Base-by-base conservation (phyloP, 2,113 vertebrate genomes). In the Gobio gobio region DNA sequence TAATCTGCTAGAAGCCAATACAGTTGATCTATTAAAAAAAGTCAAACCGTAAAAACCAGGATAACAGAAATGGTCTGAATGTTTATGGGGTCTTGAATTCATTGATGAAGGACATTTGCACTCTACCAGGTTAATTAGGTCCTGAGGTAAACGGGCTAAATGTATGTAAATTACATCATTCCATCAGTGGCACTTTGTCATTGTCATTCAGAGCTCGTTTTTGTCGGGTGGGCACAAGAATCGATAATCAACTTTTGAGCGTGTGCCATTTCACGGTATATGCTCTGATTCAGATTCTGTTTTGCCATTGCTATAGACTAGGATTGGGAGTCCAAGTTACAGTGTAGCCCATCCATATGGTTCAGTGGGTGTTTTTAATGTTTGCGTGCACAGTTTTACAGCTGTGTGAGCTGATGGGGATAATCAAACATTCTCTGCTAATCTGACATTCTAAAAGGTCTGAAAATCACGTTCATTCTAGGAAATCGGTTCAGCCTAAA, bases 121-220 rank as follows among this genome's bases (percentile, higher is more conserved):
- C 16, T 40, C 33, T 40, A 16, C 33, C 33, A 68, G 16, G 33
- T 68, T 68, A 40, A 68, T 10, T 68, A 40, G 33, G 16, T 33
- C 8, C 33, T 40, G 64, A 20, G 64, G 33, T 40, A 40, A 40
- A 68, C 20, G 33, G 36, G 29, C 29, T 68, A 18, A 68, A 36
- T 36, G 29, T 68, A 40, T 68, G 33, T 20, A 20, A 68, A 22
- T 68, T 4, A 40, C 18, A 40, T 68, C 33, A 40, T 68, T 18
- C 33, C 8, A 68, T 68, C 33, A 68, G 8, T 68, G 36, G 16
- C 33, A 40, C 33, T 68, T 68, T 40, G 64, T 68, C 14, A 2
- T 68, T 68, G 16, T 68, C 5, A 68, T 68, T 68, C 64, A 68
- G 64, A 40, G 64, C 64, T 68, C 10, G 8, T 40, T 68, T 68